Base-by-base conservation (phyloP, 2,113 vertebrate species). In the Symphodus melops region DNA sequence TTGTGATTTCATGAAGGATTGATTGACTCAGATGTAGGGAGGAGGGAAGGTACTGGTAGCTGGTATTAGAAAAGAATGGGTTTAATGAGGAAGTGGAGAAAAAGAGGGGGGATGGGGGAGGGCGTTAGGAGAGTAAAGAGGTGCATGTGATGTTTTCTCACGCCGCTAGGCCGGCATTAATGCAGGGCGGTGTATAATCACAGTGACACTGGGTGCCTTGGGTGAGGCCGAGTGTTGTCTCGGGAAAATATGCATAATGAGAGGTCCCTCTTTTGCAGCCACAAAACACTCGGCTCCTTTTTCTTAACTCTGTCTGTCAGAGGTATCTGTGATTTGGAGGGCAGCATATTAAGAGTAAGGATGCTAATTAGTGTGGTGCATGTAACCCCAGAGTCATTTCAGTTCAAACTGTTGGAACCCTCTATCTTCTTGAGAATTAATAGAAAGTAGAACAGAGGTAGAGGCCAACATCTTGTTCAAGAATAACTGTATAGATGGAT, bases 1-100 rank as follows among this genome's bases (percentile, higher is more conserved):
- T 91, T 90, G 86, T 75, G 86, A 81, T 87, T 88, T 86, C 75
- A 81, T 58, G 68, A 79, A 68, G 80, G 77, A 91, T 82, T 90
- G 89, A 93, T 91, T 91, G 92, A 92, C 87, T 82, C 79, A 86
- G 83, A 64, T 73, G 56, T 44, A 70, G 28, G 68, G 58, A 60
- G 66, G 39, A 49, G 44, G 46, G 79, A 49, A 80, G 80, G 76
- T 79, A 48, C 6, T 68, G 52, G 77, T 53, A 63, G 75, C 19
- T 1, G 68, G 28, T 33, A 41, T 16, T 2, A 41, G 9, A 41
- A 51, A 51, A 51, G 9, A 51, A 51, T 72, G 46, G 28, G 21
- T 42, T 51, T 75, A 75, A 83, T 48, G 75, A 82, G 41, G 28
- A 55, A 36, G 41, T 55, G 21, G 36, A 52, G 52, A 66, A 53